Conservation (phyloP, 2,113 vertebrate genomes). For the Bostrychus sinensis region DNA sequence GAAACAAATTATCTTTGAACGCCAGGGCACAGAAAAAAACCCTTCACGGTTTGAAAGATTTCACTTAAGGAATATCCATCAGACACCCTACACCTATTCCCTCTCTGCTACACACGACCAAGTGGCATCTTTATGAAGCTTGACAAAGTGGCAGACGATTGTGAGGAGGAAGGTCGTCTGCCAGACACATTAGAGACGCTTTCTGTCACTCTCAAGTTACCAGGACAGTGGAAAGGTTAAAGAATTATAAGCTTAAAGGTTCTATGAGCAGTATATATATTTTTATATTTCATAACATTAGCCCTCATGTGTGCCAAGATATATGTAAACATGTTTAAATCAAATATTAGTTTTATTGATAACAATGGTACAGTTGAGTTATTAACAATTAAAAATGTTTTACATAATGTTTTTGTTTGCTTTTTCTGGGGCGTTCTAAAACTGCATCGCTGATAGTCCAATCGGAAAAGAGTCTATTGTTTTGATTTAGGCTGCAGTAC, state of each 20-base stretch:
- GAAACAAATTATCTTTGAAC: conserved; percentile 25
- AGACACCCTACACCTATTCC: conserved; percentile 57
- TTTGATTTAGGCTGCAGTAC: too few relatives aligned
- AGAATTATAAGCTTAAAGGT: conserved; percentile 16
- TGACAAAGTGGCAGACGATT: conserved; percentile 68
- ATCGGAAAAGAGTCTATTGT: too few relatives aligned
- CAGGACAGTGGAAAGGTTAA: conserved; percentile 43
- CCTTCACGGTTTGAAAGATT: conserved; percentile 15
- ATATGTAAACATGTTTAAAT: too few relatives aligned
- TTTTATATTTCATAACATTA: too few relatives aligned
- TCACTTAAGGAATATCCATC: conserved; percentile 68
- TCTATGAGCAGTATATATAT: too few relatives aligned
- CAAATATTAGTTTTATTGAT: too few relatives aligned
- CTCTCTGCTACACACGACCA: conserved; percentile 49
- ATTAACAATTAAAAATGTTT: too few relatives aligned
- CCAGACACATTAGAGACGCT: conserved; percentile 66
- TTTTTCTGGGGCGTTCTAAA: too few relatives aligned
- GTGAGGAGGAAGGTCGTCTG: conserved; percentile 40
- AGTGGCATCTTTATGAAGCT: conserved; percentile 72
- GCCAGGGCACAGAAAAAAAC: conserved; percentile 37
- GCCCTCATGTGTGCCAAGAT: too few relatives aligned
- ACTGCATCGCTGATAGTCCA: too few relatives aligned
- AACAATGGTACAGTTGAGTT: too few relatives aligned
- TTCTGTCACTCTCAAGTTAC: conserved; percentile 62
- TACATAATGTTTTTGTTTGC: too few relatives aligned